These are phyloP conservation scores for Hapalemur alaotrensis DNA, from an alignment of 2,797 vertebrate genomes.

Conservation along the genomic window DNA sequence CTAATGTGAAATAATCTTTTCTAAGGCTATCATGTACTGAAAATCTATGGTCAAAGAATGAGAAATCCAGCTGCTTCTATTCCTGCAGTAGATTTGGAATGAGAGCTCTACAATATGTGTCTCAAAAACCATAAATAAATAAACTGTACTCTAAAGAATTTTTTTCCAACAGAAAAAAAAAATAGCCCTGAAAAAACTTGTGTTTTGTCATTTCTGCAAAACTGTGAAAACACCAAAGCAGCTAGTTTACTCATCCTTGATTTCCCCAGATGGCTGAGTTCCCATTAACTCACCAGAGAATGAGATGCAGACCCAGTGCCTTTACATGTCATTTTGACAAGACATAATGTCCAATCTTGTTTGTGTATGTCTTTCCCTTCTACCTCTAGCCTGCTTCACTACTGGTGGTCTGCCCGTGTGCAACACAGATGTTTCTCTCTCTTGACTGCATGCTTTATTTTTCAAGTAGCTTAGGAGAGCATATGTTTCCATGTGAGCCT, in stretches of 20 bases:
- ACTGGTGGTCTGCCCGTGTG: constrained; percentile 84
- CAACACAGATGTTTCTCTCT: constrained; percentile 84
- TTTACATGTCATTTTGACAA: constrained; percentile 76
- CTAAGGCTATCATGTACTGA: neutral
- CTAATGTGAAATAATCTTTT: constrained; percentile 24
- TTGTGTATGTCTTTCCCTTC: constrained; percentile 76
- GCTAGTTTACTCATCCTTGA: constrained; percentile 38
- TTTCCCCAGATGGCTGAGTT: constrained; percentile 71
- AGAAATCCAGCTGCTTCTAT: constrained; percentile 23
- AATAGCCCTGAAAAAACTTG: neutral
- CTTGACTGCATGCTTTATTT: constrained; percentile 79
- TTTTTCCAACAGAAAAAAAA: neutral
- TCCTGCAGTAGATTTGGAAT: neutral
- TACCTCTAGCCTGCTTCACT: constrained; percentile 74
- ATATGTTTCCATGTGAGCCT: constrained; percentile 84
- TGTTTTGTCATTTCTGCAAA: constrained; percentile 53
- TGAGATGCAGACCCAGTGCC: constrained; percentile 14
- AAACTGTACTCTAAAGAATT: neutral
- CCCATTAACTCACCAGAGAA: constrained; percentile 52
- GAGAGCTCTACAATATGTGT: neutral
- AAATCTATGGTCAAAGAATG: constrained; percentile 23
- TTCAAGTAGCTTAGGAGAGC: constrained; percentile 81
- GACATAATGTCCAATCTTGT: constrained; percentile 79
- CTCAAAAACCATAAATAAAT: neutral
- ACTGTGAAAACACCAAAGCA: constrained; percentile 22